phyloP scores from a whole-genome alignment of 30 jellyfish, hydroid and myxozoan species.

The Turritopsis rubra region DNA sequence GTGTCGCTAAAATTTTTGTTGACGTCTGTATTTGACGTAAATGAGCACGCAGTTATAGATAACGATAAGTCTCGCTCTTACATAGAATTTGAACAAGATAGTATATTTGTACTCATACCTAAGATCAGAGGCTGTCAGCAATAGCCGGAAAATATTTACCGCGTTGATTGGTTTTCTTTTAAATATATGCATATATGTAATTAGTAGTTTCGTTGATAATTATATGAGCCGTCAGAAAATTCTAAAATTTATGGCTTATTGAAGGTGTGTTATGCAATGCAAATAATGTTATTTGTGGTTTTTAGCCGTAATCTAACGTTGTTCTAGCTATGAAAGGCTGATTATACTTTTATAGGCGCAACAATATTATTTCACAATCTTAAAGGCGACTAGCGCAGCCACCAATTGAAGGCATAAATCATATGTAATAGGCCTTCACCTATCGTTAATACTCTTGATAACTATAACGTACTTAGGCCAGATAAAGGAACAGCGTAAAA shows the following conservation, averaged over 20 bases:
- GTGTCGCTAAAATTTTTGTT: background rate
- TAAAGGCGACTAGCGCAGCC: too few species aligned
- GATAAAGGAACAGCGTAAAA: too few species aligned
- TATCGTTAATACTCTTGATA: too few species aligned
- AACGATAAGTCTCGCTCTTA: background rate
- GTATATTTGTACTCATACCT: background rate
- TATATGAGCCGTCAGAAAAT: background rate
- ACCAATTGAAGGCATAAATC: too few species aligned
- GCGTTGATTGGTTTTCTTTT: too few species aligned
- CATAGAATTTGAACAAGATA: too few species aligned
- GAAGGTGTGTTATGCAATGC: background rate
- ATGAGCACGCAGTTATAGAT: background rate
- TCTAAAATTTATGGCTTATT: background rate
- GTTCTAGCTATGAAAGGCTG: too few species aligned
- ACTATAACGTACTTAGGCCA: too few species aligned
- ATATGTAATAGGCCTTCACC: too few species aligned
- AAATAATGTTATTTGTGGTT: background rate
- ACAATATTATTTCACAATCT: too few species aligned
- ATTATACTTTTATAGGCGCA: too few species aligned
- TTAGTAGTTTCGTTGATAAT: background rate
- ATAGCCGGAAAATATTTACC: background rate
- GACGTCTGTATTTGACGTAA: background rate
- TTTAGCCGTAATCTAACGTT: background rate
- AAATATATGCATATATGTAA: background rate
- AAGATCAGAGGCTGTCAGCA: background rate